Conservation (phyloP, 2,797 vertebrate species). For the Cirrhinus molitorella region DNA sequence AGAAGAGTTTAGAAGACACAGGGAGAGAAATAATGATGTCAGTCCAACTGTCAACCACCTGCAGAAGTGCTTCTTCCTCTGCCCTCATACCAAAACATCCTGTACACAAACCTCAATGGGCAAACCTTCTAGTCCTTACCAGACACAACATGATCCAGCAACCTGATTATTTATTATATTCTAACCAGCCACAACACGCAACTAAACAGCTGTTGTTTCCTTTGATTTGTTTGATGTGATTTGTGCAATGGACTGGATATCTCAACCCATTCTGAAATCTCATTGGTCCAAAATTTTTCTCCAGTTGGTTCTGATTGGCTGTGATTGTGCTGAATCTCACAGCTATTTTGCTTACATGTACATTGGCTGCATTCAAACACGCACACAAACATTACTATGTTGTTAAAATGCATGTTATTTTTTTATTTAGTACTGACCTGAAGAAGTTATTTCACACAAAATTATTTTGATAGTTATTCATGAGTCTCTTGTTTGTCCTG, state of each 20-base stretch:
- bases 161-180: neutral
- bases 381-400: too few species aligned
- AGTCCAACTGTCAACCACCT: neutral
- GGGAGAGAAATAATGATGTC: slow-evolving; percentile 16
- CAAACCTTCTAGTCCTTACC: slow-evolving; percentile 1
- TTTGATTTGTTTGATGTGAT: too few species aligned
- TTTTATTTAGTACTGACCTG: too few species aligned
- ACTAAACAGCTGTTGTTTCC: too few species aligned
- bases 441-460: too few species aligned
- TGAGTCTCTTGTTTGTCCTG: too few species aligned
- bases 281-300: neutral
- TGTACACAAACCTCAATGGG: neutral
- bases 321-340: neutral
- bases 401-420: neutral
- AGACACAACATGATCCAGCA: too few species aligned
- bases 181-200: neutral
- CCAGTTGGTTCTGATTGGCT: neutral
- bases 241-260: neutral
- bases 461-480: too few species aligned
- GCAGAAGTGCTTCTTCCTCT: neutral
- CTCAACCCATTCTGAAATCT: neutral
- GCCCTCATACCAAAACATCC: neutral
- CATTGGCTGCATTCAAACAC: neutral
- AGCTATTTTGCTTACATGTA: neutral
- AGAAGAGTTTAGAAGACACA: slow-evolving; percentile 1